These are phyloP conservation scores for Charina bottae DNA, from an alignment of 2,113 vertebrate genomes.

Conservation along the genomic window DNA sequence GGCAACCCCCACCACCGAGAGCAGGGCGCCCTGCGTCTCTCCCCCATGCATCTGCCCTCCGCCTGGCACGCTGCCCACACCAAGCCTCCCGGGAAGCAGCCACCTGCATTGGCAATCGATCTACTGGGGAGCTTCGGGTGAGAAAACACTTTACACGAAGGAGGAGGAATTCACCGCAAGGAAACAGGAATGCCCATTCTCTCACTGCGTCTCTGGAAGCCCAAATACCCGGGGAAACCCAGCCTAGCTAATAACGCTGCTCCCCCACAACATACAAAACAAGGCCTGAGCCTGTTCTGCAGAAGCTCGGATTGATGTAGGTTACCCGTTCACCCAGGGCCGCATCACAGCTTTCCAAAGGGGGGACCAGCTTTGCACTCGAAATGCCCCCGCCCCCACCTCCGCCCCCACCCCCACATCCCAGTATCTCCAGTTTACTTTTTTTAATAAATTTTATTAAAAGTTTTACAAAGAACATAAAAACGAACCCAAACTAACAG, in stretches of 20 bases:
- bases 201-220: not conserved
- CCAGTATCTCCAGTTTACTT: not conserved
- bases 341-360: not conserved
- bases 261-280: not conserved
- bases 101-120: not conserved
- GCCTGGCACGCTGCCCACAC: not conserved
- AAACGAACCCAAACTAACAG: too few relatives aligned
- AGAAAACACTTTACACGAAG: not conserved
- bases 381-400: too few relatives aligned
- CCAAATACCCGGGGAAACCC: not conserved
- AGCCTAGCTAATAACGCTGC: not conserved
- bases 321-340: not conserved
- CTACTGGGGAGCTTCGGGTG: not conserved
- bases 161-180: not conserved
- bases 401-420: too few relatives aligned
- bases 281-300: not conserved
- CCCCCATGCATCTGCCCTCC: too few relatives aligned
- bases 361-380: not conserved
- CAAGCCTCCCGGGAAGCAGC: not conserved
- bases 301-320: not conserved
- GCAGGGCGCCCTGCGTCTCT: too few relatives aligned
- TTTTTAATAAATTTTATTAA: too few relatives aligned
- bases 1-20: not conserved
- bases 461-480: too few relatives aligned
- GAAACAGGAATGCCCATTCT: not conserved